A percentile compares a stretch with the other conserved stretches of the same genome.
Evolutionary conservation across 2,797 vertebrate genomes (phyloP).

Genomic region (Aselliscus stoliczkanus): DNA sequence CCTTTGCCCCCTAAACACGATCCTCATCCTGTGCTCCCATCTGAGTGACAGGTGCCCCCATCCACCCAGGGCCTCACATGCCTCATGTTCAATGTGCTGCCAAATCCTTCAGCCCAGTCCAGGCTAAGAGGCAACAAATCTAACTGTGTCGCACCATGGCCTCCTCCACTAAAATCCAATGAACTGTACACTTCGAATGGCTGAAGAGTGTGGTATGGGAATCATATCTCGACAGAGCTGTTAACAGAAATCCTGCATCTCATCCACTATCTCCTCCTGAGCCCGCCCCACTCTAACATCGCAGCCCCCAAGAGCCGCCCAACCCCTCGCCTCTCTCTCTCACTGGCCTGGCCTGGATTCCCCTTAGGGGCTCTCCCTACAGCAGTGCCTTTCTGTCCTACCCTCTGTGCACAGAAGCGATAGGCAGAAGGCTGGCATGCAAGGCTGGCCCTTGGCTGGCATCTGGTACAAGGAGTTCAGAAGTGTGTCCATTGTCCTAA

Average conservation of each 20-base stretch:
- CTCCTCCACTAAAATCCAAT: neutral
- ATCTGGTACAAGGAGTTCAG: neutral
- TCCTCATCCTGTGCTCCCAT: too few relatives aligned
- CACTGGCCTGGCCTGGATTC: fast-evolving
- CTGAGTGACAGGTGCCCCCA: neutral
- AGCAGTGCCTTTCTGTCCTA: neutral
- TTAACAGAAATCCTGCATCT: neutral
- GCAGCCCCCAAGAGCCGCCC: neutral
- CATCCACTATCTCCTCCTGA: neutral
- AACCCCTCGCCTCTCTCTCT: neutral
- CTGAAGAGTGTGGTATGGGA: neutral
- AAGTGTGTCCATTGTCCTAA: fast-evolving
- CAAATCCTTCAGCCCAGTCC: neutral
- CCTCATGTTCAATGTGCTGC: neutral
- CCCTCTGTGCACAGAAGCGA: neutral
- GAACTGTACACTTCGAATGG: neutral
- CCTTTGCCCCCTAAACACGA: neutral
- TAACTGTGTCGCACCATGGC: neutral
- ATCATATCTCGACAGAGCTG: neutral
- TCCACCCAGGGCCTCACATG: neutral
- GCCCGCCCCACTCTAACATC: too few relatives aligned
- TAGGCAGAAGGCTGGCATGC: too few relatives aligned
- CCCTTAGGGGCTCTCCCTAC: neutral
- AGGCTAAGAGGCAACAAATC: neutral
- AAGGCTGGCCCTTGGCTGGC: neutral